Base-by-base conservation (phyloP, 2,113 vertebrate species). In the Cinclus cinclus region DNA sequence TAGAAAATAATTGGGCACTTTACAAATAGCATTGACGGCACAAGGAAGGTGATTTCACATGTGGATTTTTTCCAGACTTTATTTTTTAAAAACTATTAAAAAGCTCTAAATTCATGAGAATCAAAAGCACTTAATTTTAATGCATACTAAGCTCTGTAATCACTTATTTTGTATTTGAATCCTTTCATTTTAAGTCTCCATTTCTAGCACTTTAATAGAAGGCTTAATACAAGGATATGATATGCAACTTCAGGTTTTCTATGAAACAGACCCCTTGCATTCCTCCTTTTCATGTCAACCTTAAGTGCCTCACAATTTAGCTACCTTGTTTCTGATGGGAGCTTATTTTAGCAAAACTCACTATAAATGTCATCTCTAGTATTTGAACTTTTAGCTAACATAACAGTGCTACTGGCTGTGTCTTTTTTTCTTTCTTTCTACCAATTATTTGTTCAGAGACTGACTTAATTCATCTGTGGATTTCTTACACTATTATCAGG, bases 241-340 rank as follows among this genome's bases (percentile, higher is more conserved):
- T 97, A 95, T 92, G 88, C 93, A 97, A 93, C 75, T 97, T 95
- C 94, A 96, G 88, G 83, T 98, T 98, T 97, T 96, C 80, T 96
- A 95, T 94, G 90, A 91, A 94, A 83, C 53, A 91, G 82, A 97
- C 83, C 94, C 85, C 90, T 47, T 95, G 79, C 86, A 87, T 94
- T 95, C 83, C 95, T 98, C 89, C 84, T 97, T 94, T 93, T 94
- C 89, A 94, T 95, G 85, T 97, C 96, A 92, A 92, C 97, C 94
- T 97, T 89, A 98, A 98, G 98, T 98, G 98, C 98, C 98, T 98
- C 97, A 97, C 96, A 81, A 50, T 94, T 95, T 96, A 97, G 85
- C 96, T 97, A 97, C 96, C 85, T 97, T 70, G 87, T 95, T 96
- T 96, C 95, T 96, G 89, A 87, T 95, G 94, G 90, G 94, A 95